Evolutionary conservation across 2,797 vertebrate genomes (phyloP), one percentile per base, ranked within the genome.

Genomic region (Rhabdomys pumilio): DNA sequence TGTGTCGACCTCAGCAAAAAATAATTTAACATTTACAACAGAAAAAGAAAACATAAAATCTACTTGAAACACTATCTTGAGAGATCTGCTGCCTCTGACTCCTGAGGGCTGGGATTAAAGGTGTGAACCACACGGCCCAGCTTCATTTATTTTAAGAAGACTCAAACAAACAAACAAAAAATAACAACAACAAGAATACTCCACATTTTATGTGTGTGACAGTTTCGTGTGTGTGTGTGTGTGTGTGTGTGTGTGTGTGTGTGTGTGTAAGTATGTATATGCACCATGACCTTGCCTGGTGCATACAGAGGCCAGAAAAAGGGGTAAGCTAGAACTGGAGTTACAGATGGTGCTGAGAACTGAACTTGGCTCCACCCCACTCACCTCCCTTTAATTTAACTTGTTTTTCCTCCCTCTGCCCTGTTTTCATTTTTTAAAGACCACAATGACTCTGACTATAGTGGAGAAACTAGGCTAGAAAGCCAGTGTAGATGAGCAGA

Each of bases 371-470:
- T 80, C 34, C n/a, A 38, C 38, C 34, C n/a, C 1, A 17, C 15
- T 34, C 22, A 3, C 24, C 9, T 15, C 26, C 19, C 22, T 29
- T 61, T 61, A 15, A 24, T 9, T 26, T 26, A 81, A 26, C n/a
- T 26, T 61, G 55, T 41, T 61, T 81, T 41, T 82, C 44, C 26
- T 77, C 44, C 44, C 26, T 50, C 26, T 50, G 75, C 44, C 20
- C 11, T 80, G 20, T 57, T 93, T 67, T 22, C 38, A 53, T 75
- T 88, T 93, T 95, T 38, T 81, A 13, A 50, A 93, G 95, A 81
- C 59, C 82, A 90, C 13, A 63, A 55, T 94, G 59, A 95, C 26
- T 90, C 89, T 75, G 57, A 44, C n/a, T 80, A 24, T 50, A 83
- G 6, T 55, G 14, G 77, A 77, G 63, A 77, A 90, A 55, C 1